Percentiles rank a stretch among this genome's conserved stretches.
These are phyloP conservation scores for Euspilapteryx auroguttella DNA, from an alignment of 2,888 invertebrate genomes.

Conservation along the genomic window DNA sequence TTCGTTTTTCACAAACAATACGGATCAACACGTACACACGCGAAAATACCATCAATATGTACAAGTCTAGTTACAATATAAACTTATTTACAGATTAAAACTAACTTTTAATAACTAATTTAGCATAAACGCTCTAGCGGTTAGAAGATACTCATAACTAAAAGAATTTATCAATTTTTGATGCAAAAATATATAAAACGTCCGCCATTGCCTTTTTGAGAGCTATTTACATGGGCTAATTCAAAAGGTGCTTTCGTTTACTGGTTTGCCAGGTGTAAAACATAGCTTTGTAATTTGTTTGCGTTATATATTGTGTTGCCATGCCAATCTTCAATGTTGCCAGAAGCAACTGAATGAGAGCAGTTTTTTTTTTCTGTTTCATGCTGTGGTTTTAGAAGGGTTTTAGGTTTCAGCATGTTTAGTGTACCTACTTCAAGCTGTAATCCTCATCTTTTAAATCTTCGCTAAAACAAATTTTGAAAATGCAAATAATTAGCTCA, in stretches of 20 bases:
- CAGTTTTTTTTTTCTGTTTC: too few species aligned
- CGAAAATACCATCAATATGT: conserved; percentile 59
- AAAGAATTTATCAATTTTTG: conserved; percentile 61
- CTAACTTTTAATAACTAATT: conserved; percentile 56
- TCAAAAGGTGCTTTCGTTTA: conserved; percentile 11
- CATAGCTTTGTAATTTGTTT: conserved; percentile 16
- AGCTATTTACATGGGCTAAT: conserved; percentile 32
- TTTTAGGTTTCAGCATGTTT: too few species aligned
- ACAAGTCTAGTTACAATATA: conserved; percentile 54
- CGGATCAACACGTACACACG: conserved; percentile 62
- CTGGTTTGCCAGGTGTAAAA: conserved; percentile 5
- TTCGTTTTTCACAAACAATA: conserved; percentile 62
- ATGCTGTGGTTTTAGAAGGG: too few species aligned
- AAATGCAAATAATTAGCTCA: too few species aligned
- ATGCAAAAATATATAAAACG: conserved; percentile 63
- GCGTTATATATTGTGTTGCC: conserved; percentile 45
- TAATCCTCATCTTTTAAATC: too few species aligned
- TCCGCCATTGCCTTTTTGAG: conserved; percentile 63
- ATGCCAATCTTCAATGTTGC: too few species aligned
- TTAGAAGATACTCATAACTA: conserved; percentile 60
- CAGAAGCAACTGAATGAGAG: too few species aligned
- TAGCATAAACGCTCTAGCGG: conserved; percentile 56
- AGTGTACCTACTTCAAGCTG: too few species aligned
- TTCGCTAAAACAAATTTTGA: too few species aligned
- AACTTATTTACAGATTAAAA: conserved; percentile 60